phyloP scores from a whole-genome alignment of 2,113 vertebrate species.

The Vidua chalybeata region DNA sequence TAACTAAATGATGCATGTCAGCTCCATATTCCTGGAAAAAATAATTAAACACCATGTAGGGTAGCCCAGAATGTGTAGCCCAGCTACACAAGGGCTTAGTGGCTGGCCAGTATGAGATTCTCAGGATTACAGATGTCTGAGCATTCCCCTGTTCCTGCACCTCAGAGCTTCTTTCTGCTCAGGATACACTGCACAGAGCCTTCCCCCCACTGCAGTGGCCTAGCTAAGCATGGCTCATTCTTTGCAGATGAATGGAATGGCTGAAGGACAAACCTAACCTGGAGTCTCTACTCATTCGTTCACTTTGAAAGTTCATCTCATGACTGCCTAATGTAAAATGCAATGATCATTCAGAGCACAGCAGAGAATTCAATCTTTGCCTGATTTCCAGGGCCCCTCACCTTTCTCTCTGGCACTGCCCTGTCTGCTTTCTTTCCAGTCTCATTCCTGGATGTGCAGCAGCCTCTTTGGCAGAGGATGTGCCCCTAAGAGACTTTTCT shows the following conservation, averaged over 20 bases:
- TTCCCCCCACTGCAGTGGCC: neutral
- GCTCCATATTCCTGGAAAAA: neutral
- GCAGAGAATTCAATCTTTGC: neutral
- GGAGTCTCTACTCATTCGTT: neutral
- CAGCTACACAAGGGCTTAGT: neutral
- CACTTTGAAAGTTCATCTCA: neutral
- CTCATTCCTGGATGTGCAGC: neutral
- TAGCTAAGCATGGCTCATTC: neutral
- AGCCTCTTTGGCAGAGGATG: neutral
- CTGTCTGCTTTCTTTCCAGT: neutral
- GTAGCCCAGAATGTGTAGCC: neutral
- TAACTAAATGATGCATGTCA: neutral
- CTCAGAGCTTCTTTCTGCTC: neutral
- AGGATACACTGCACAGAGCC: neutral
- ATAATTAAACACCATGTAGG: neutral
- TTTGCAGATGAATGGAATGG: neutral
- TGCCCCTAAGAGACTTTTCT: neutral
- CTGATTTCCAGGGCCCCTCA: neutral
- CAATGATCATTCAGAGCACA: neutral
- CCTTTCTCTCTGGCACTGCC: neutral
- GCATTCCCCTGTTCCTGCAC: neutral
- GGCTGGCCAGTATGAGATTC: neutral
- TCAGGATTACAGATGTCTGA: neutral
- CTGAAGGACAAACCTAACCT: neutral
- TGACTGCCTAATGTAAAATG: neutral